phyloP scores from a whole-genome alignment of 2,113 vertebrate species.

The Brachyhypopomus gauderio region DNA sequence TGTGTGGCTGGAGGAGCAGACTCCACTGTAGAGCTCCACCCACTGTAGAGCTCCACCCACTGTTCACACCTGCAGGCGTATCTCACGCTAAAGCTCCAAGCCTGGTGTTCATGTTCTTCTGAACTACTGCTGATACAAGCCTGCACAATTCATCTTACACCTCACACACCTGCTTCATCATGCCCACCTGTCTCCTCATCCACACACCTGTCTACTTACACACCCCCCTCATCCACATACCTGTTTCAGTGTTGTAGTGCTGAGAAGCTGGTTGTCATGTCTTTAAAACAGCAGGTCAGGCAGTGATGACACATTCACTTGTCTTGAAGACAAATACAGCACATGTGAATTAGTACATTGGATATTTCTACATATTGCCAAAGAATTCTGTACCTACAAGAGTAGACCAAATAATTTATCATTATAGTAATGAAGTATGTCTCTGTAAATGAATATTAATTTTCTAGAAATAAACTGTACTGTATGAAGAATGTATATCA shows the following conservation, averaged over 20 bases:
- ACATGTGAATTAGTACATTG: conserved; percentile 54
- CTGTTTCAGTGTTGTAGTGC: not conserved
- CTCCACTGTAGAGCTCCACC: no score
- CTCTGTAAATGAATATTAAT: conserved; percentile 36
- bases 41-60: no score
- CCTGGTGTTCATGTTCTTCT: no score
- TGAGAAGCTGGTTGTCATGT: no score
- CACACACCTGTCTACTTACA: no score
- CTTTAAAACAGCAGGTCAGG: conserved; percentile 4
- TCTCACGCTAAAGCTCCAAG: no score
- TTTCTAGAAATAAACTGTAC: conserved; percentile 45
- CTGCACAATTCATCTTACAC: no score
- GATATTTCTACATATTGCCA: conserved; percentile 68
- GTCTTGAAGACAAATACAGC: conserved; percentile 50
- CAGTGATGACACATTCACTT: conserved; percentile 9
- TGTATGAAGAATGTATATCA: not conserved
- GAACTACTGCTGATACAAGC: no score
- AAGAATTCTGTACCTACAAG: conserved; percentile 69
- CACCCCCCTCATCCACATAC: not conserved
- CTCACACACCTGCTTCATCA: no score
- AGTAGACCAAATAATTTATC: conserved; percentile 74
- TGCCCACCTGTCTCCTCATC: no score
- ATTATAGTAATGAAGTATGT: conserved; percentile 40
- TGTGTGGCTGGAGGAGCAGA: no score
- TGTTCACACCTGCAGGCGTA: no score